Conservation (phyloP, 2,888 invertebrate genomes). For the Scelioninae gen. 2 region DNA sequence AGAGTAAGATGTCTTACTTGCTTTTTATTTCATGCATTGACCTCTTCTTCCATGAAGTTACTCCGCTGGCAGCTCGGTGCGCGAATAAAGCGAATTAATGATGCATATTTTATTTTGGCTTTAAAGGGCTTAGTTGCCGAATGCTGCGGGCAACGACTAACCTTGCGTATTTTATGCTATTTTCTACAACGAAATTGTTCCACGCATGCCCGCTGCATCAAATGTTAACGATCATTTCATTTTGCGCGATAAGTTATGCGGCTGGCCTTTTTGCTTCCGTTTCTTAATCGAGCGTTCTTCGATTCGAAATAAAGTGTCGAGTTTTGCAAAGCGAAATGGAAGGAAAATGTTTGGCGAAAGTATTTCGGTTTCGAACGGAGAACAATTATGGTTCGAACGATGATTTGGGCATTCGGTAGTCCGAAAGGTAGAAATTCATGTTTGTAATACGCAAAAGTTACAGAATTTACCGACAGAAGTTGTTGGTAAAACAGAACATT, state of each 20-base stretch:
- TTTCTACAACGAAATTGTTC: slow-evolving; percentile 42
- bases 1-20: slow-evolving; percentile 70
- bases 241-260: background rate
- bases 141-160: slow-evolving; percentile 51
- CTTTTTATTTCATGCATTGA: slow-evolving; percentile 67
- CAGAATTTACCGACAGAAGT: too few species aligned
- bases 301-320: too few species aligned
- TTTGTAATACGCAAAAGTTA: too few species aligned
- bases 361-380: too few species aligned
- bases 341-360: too few species aligned
- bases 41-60: slow-evolving; percentile 62
- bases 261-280: too few species aligned
- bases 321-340: too few species aligned
- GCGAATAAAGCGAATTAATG: slow-evolving; percentile 65
- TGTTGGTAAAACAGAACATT: too few species aligned
- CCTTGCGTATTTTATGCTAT: slow-evolving; percentile 43
- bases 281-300: too few species aligned
- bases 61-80: slow-evolving; percentile 53
- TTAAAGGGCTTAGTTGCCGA: slow-evolving; percentile 54
- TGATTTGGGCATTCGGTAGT: too few species aligned
- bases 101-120: slow-evolving; percentile 60
- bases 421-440: too few species aligned
- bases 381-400: too few species aligned
- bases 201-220: background rate
- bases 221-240: background rate